Base-by-base conservation (phyloP, 1,140 invertebrate genomes). In the Pseudomyrmex flavicornis region DNA sequence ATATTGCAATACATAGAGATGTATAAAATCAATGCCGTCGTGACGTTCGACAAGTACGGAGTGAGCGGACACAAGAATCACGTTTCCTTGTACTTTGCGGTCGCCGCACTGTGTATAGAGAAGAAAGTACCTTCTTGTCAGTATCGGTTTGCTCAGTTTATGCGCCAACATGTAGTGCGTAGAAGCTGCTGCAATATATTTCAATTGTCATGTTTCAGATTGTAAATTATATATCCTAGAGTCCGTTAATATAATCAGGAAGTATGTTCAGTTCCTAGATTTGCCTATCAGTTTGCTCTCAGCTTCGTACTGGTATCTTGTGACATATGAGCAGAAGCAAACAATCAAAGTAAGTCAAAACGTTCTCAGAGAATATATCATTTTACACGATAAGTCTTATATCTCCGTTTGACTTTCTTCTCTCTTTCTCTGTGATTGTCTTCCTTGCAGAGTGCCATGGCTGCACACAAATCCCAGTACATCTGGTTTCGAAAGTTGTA, bases 401-500 rank as follows among this genome's bases (percentile, higher is more conserved):
- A 2, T 66, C 10, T 20, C 54, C 50, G 35, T 35, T 48, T 44
- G n/a, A 82, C 15, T 8, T 52, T 20, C 54, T 61, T 22, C 62
- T 77, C 58, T 70, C 17, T 20, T 52, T 72, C 68, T 35, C 35
- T 35, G 35, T 7, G 35, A 35, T 35, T 35, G 35, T 35, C 35
- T 66, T 44, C 2, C 70, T 94, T 92, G 59, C 94, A 97, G 93
- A 93, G 95, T 87, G 98, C 98, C 2, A 99, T 99, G 98, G 95
- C 94, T 77, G 95, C 96, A 83, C 98, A 99, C 93, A 94, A 95
- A 88, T 98, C 98, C 15, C 98, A 99, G 93, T 96, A 98, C 93
- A 96, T 98, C 13, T 99, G 98, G 98, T 99, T 98, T 93, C 95
- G 98, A 84, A 96, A 96, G 90, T 94, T 99, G 7, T 99, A 99